These are phyloP conservation scores for Rhynchomys soricoides DNA, from an alignment of 2,113 vertebrate species.

Conservation along the genomic window DNA sequence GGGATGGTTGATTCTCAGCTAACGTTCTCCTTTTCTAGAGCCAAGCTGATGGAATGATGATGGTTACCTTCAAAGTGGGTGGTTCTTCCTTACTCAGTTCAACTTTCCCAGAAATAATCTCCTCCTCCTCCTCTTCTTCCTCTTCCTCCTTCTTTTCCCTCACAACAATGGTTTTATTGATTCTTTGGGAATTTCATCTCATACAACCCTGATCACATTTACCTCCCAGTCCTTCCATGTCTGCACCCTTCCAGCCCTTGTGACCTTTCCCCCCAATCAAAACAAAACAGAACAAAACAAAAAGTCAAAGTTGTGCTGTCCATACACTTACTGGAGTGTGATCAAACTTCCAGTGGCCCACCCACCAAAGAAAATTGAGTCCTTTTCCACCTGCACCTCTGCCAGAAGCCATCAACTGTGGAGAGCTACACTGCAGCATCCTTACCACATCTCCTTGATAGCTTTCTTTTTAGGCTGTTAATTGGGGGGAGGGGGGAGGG, in stretches of 20 bases:
- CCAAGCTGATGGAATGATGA: neutral
- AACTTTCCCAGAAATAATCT: neutral
- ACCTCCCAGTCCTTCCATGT: neutral
- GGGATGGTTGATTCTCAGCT: neutral
- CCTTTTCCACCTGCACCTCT: neutral
- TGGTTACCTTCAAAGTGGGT: neutral
- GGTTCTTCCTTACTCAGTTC: neutral
- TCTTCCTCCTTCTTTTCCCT: accelerated
- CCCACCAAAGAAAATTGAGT: neutral
- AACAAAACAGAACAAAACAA: neutral
- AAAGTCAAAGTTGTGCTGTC: neutral
- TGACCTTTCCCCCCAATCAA: neutral
- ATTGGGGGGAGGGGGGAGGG: no score
- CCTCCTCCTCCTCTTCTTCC: accelerated
- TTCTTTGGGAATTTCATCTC: neutral
- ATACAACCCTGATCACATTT: neutral
- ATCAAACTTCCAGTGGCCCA: neutral
- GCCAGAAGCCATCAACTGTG: neutral
- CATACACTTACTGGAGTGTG: neutral
- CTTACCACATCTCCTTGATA: neutral
- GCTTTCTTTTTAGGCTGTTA: neutral
- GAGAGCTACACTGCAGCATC: no score
- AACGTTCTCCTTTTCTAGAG: neutral
- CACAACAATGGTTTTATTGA: neutral
- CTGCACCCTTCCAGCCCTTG: neutral